Base-by-base conservation (phyloP, 2,113 vertebrate species). In the Dissostichus mawsoni region DNA sequence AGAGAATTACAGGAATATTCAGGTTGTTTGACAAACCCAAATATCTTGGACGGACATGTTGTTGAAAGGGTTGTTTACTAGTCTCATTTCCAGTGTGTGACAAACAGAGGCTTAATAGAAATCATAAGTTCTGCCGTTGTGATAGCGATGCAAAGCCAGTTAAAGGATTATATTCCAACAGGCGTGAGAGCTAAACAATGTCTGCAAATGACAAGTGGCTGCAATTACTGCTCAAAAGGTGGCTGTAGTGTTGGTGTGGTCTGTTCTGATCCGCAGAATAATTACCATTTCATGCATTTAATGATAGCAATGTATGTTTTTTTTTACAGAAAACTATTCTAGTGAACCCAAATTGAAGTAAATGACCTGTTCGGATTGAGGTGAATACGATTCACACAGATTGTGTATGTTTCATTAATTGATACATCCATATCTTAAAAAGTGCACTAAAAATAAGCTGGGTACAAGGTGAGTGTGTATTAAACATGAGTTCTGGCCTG, bases 131-230 rank as follows among this genome's bases (percentile, higher is more conserved):
- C 33, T 70, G 74, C 72, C 69, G 72, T 74, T 85, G 75, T 80
- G 70, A 80, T 59, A 76, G 88, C 62, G 75, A 78, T 56, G 76
- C 81, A 86, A 87, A 91, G 80, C 85, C 83, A 84, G 80, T 88
- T 85, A 87, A 81, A 74, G 86, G 86, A 84, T 91, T 82, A 90
- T 1, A 62, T 63, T 85, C 29, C 65, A 83, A 82, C 82, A 87
- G 79, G 64, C 57, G 18, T 63, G 3, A 41, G 45, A 33, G 71
- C 66, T 47, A 41, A 80, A 87, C 69, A 70, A 67, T 50, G 44
- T 41, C 64, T 58, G 16, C 48, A 17, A 80, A 69, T 59, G 73
- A 84, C 67, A 66, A 63, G 62, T 36, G 66, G 74, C 61, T 44
- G 65, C 11, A 71, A 50, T n/a, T 36, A 36, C 58, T 51, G 63